These are phyloP conservation scores for Clusia tigrina DNA, from an alignment of 2,888 invertebrate genomes.

Conservation along the genomic window DNA sequence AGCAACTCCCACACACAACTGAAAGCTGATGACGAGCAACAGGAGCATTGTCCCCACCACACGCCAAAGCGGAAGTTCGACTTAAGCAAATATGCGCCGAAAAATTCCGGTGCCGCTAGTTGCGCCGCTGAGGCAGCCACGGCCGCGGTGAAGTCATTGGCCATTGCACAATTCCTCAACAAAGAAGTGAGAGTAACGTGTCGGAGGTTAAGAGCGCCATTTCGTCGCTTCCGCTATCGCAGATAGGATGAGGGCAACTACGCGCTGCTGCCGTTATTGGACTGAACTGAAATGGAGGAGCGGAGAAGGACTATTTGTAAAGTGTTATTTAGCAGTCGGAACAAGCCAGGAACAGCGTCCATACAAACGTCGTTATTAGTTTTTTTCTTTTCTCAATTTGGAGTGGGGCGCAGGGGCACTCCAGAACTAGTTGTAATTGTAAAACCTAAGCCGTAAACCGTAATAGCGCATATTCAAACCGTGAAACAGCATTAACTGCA, in stretches of 20 bases:
- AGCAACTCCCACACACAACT: conserved; percentile 55
- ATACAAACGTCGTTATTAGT: no score
- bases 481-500: no score
- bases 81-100: conserved; percentile 54
- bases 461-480: neutral
- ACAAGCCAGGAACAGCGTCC: neutral
- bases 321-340: neutral
- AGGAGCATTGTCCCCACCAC: conserved; percentile 39
- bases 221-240: conserved; percentile 61
- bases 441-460: neutral
- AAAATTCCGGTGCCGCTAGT: conserved; percentile 47
- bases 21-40: conserved; percentile 40
- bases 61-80: conserved; percentile 57
- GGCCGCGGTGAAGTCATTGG: conserved; percentile 55
- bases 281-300: conserved; percentile 29
- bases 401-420: no score
- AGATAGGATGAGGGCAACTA: conserved; percentile 49
- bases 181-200: conserved; percentile 62
- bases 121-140: conserved; percentile 55
- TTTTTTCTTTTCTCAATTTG: no score
- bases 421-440: neutral
- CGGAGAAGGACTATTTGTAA: neutral
- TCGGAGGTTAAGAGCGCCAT: conserved; percentile 57
- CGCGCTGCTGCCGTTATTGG: conserved; percentile 37
- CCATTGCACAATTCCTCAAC: conserved; percentile 59